Base-by-base conservation (phyloP, 2,888 invertebrate species). In the Scelioninae gen. 1 region DNA sequence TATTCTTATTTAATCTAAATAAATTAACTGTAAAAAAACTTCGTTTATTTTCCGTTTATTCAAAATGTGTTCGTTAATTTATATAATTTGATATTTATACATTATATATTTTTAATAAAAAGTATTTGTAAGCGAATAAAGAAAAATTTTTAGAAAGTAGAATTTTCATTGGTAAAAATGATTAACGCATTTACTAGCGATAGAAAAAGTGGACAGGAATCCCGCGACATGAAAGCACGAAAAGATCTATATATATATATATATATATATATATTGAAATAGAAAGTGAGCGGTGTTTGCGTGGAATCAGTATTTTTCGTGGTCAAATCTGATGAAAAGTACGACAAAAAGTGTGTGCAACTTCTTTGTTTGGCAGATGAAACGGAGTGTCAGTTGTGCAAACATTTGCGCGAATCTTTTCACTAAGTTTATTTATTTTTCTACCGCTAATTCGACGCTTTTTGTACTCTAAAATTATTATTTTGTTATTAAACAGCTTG, bases 111-210 rank as follows among this genome's bases (percentile, higher is more conserved):
- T 23, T 6, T 16, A 47, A 15, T 47, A 5, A 47, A 15, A 15
- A 47, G 15, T 15, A 47, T 47, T 8, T 11, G 7, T 15, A 15
- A 47, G 45, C 45, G 13, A 11, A n/a, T 29, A 10, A 5, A 13
- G 45, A 45, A 45, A 68, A 56, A 10, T 40, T 34, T 71, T 58
- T 71, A 71, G 71, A 71, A 71, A 71, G 71, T 71, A 8, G 51
- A 71, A 38, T 23, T 23, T 23, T 38, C 58, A 71, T 71, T 47
- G 69, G 47, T 55, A 71, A 71, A 45, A 71, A 55, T 55, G 40
- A 55, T 55, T 31, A 55, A 55, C 55, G n/a, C 56, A 69, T 58
- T 69, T 15, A 45, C 3, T 3, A 13, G 60, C 40, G 13, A 38
- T 63, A 63, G 55, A 63, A 74, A 74, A 63, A 74, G 63, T 55